Percentiles rank a stretch among this genome's conserved stretches.
phyloP scores from a whole-genome alignment of 2,113 vertebrate genomes.

The Labeo rohita region DNA sequence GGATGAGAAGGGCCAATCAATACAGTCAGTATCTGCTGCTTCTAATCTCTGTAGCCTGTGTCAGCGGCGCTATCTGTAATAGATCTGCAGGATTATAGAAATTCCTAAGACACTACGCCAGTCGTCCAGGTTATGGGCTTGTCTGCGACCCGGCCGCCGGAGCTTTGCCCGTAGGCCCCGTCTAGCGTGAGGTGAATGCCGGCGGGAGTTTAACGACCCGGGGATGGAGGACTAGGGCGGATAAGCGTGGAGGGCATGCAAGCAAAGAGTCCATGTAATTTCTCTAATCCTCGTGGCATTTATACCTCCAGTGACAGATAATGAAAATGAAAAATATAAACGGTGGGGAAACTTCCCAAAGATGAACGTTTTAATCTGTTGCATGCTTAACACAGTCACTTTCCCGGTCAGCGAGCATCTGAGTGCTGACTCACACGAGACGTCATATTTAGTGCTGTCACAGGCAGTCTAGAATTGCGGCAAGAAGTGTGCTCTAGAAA shows the following conservation, averaged over 20 bases:
- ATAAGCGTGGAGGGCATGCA: slow-evolving; percentile 70
- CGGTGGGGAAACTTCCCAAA: slow-evolving; percentile 69
- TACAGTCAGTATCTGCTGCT: slow-evolving; percentile 77
- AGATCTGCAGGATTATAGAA: slow-evolving; percentile 79
- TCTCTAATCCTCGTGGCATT: slow-evolving; percentile 84
- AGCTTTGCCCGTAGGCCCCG: slow-evolving; percentile 33
- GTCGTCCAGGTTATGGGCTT: slow-evolving; percentile 37
- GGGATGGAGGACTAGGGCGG: slow-evolving; percentile 48
- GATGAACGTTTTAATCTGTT: slow-evolving; percentile 74
- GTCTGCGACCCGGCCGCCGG: slow-evolving; percentile 17
- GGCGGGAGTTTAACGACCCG: slow-evolving; percentile 44
- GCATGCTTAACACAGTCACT: slow-evolving; percentile 65
- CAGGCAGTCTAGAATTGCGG: not conserved
- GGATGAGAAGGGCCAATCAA: slow-evolving; percentile 76
- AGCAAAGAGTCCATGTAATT: slow-evolving; percentile 80
- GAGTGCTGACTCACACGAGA: slow-evolving; percentile 67
- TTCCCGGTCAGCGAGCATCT: slow-evolving; percentile 48
- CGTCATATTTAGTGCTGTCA: slow-evolving; percentile 31
- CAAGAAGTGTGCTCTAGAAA: not conserved
- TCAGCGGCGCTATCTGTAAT: slow-evolving; percentile 79
- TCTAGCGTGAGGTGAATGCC: slow-evolving; percentile 63
- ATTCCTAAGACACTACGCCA: slow-evolving; percentile 74
- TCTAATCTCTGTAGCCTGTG: slow-evolving; percentile 79
- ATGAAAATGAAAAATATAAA: slow-evolving; percentile 83
- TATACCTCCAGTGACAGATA: slow-evolving; percentile 81